These are phyloP conservation scores for Oxycera nigricornis DNA, from an alignment of 2,888 invertebrate genomes.

Conservation along the genomic window DNA sequence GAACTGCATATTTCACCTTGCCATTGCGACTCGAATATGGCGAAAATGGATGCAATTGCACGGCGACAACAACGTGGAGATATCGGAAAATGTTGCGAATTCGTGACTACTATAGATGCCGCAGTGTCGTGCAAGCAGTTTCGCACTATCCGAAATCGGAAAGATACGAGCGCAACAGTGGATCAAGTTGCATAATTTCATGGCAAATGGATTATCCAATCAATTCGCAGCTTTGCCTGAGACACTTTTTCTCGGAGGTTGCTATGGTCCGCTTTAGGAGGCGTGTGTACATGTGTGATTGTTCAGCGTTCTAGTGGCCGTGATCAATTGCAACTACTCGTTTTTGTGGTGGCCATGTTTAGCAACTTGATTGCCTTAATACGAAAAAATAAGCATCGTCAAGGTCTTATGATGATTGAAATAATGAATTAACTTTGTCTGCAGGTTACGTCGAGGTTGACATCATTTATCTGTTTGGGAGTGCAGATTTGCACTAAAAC, in stretches of 20 bases:
- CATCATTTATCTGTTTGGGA: background rate
- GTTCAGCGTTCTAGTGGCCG: background rate
- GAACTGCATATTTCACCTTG: slow-evolving; percentile 39
- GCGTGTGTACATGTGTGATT: background rate
- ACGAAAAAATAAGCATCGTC: background rate
- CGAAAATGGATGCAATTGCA: background rate
- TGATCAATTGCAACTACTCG: background rate
- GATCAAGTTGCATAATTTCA: slow-evolving; percentile 35
- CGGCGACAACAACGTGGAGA: background rate
- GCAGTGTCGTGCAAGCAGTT: background rate
- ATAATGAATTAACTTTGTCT: too few species aligned
- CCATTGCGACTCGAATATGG: slow-evolving; percentile 17
- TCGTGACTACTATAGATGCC: background rate
- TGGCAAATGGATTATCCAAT: slow-evolving; percentile 10
- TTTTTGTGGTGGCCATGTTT: background rate
- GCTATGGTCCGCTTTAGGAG: background rate
- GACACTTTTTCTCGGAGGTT: background rate
- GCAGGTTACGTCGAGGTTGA: too few species aligned
- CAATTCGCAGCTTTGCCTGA: background rate
- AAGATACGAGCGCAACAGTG: background rate
- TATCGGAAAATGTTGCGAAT: background rate
- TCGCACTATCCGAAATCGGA: background rate
- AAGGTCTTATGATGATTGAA: too few species aligned
- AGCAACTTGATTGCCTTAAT: background rate
- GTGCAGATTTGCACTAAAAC: background rate